Conservation (phyloP, 1,140 invertebrate genomes). For the Drosophila sturtevanti region DNA sequence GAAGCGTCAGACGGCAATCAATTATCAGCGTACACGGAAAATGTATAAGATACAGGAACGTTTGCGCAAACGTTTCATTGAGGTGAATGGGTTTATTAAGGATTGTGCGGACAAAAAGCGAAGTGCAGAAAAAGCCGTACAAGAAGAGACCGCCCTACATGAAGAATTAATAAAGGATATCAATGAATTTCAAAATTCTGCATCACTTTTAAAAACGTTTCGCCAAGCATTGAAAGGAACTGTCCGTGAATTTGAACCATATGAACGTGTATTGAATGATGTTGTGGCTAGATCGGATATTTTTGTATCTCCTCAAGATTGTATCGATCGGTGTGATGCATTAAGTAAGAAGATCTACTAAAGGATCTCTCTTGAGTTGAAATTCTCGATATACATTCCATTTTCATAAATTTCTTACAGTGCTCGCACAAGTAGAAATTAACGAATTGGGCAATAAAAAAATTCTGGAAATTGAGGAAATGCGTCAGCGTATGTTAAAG, state of each 20-base stretch:
- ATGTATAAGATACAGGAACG: constrained; percentile 67
- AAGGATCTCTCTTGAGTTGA: too few relatives aligned
- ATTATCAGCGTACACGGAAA: constrained; percentile 58
- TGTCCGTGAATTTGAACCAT: constrained; percentile 64
- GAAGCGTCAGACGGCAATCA: constrained; percentile 43
- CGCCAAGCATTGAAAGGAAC: constrained; percentile 48
- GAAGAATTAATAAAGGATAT: constrained; percentile 45
- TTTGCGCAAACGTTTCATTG: constrained; percentile 64
- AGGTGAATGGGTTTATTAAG: constrained; percentile 70
- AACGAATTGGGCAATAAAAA: constrained; percentile 49
- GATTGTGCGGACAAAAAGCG: constrained; percentile 70
- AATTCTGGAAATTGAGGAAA: constrained; percentile 58
- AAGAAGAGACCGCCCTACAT: constrained; percentile 38
- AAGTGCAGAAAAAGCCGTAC: constrained; percentile 54
- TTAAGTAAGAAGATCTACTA: constrained; percentile 53
- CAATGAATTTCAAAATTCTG: constrained; percentile 37
- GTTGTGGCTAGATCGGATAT: constrained; percentile 70
- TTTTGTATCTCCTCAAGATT: constrained; percentile 70
- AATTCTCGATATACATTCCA: background rate
- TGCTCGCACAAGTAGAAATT: constrained; percentile 75
- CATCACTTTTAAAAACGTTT: constrained; percentile 35
- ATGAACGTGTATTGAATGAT: constrained; percentile 67
- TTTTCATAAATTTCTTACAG: constrained; percentile 13
- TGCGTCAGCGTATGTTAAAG: constrained; percentile 62
- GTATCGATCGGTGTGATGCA: constrained; percentile 76